Conservation (phyloP, 2,797 vertebrate genomes). For the Scolopax bukidnonensis region DNA sequence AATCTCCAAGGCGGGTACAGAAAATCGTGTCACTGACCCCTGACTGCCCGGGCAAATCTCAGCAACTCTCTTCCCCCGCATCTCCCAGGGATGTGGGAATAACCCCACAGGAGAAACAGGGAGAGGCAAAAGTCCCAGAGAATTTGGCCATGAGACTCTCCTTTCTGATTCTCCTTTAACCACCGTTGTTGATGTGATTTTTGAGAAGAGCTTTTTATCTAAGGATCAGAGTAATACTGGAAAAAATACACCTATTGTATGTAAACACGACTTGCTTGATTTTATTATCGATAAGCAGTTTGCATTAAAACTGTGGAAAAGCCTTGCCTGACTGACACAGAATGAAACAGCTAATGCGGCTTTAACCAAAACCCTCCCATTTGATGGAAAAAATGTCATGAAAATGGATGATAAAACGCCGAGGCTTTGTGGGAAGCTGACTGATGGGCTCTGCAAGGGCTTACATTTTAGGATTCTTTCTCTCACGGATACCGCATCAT, state of each 20-base stretch:
- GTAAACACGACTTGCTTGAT: not conserved
- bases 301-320: not conserved
- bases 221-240: not conserved
- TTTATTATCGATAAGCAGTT: not conserved
- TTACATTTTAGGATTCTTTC: not conserved
- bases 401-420: not conserved
- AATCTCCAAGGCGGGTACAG: not conserved
- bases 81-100: not conserved
- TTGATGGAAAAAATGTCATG: not conserved
- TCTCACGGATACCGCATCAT: fast-evolving
- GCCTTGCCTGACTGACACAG: not conserved
- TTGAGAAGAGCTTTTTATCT: not conserved
- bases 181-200: not conserved
- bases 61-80: not conserved
- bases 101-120: fast-evolving
- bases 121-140: not conserved
- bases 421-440: not conserved
- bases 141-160: not conserved
- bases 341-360: not conserved
- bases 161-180: not conserved
- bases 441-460: fast-evolving
- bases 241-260: not conserved
- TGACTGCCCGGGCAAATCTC: fast-evolving
- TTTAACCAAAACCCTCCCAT: not conserved
- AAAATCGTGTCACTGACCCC: not conserved